Evolutionary conservation across 2,797 vertebrate genomes (phyloP), one percentile per base, ranked within the genome.

Genomic region (Enteromius trimaculatus): DNA sequence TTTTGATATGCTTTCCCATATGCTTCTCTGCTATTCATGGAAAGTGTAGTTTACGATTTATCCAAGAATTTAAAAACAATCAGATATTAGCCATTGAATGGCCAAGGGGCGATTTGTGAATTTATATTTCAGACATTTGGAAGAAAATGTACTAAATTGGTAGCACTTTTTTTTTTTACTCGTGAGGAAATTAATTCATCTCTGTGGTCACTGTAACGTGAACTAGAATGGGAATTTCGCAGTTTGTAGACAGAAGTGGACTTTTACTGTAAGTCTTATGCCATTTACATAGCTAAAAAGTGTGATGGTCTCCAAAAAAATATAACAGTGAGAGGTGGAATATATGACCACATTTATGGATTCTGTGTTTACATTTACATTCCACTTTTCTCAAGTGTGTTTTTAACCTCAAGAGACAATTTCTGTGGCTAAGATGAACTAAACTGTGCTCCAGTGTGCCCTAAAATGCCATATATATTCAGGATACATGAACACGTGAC

Each of bases 401-500:
- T 80, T 58, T 80, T 55, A 68, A 79, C 78, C 51, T 58, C n/a
- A 58, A 70, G 31, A 79, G 31, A 53, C 23, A 31, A 64, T 81
- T 62, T 72, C 19, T 72, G 69, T 81, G 79, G 55, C 68, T 13
- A 80, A 62, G 19, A 62, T 72, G 42, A 72, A 64, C 8, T 16
- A 72, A 81, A 81, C 69, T 81, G 79, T 81, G 51, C 55, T 81
- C 58, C 47, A 29, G 14, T 14, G 26, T 71, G 62, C 62, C 62
- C 44, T 58, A 39, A 29, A 60, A 82, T 66, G 79, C 55, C 53
- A 82, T 79, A 66, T 17, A 79, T 84, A 66, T 84, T 80, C 79
- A 86, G 75, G 66, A 84, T 47, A 78, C 51, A 80, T 77, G 64
- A 84, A 82, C 79, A 70, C 42, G 23, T n/a, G 39, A 79, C 62